Evolutionary conservation across 2,797 vertebrate species (phyloP), one percentile per base, ranked within the genome.

Genomic region (Gastrophryne carolinensis): DNA sequence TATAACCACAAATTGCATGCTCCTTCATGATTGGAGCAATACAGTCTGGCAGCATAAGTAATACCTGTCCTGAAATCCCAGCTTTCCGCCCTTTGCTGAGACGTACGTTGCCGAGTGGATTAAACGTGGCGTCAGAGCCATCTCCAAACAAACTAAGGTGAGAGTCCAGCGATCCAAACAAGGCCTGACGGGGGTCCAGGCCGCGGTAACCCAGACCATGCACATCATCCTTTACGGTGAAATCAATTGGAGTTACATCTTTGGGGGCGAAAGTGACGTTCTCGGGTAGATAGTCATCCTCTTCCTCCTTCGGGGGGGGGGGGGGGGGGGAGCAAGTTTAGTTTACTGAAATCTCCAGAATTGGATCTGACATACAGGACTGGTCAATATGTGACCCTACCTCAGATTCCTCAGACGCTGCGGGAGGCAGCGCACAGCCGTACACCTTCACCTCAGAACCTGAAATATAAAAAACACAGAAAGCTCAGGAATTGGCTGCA

Each of bases 231-330:
- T 92, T 94, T 0, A 93, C 89, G 29, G 80, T 93, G 80, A 98
- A 90, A 82, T 96, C 93, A 21, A 98, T 87, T 0, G 95, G 95
- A 6, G 87, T 94, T 68, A 95, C 88, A 0, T 98, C 97, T 82
- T 95, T 97, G 0, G 97, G 97, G 1, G 97, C 96, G 85, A 98
- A 99, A 0, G 95, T 98, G 81, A 96, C 93, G 4, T 97, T 90
- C 73, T 93, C 92, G 6, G 95, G 96, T 64, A 92, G 83, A 56
- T 95, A 97, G 44, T 95, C 94, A 7, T 94, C 94, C 0, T 93
- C 92, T 65, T 95, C 92, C 0, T 92, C 91, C 90, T 94, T 79
- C 30, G 2, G 64, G n/a, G n/a, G n/a, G n/a, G n/a, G n/a, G n/a
- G n/a, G n/a, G n/a, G n/a, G n/a, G n/a, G n/a, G n/a, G n/a, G n/a